A percentile compares a stretch with the other conserved stretches of the same genome.
Evolutionary conservation across 2,888 invertebrate genomes (phyloP).

Genomic region (Habroteleia sp.): DNA sequence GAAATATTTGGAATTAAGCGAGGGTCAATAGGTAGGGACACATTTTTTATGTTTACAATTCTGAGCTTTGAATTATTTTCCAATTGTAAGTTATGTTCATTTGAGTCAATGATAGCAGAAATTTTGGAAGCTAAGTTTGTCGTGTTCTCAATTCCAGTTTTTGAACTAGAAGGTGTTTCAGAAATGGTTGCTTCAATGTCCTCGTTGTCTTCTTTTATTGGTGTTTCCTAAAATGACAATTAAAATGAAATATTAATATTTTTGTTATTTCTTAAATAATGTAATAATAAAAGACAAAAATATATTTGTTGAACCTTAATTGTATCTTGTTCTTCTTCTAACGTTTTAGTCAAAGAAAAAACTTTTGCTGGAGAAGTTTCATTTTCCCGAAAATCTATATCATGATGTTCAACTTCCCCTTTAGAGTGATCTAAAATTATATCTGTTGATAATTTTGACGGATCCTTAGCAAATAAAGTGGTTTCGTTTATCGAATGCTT

Average conservation of each 20-base stretch:
- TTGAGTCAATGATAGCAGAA: conserved; percentile 70
- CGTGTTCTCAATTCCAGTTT: conserved; percentile 72
- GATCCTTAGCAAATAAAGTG: conserved; percentile 8
- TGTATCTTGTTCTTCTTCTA: conserved; percentile 58
- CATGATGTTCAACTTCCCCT: conserved; percentile 4
- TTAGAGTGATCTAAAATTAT: not conserved
- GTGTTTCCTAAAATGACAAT: conserved; percentile 71
- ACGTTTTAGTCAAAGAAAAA: conserved; percentile 67
- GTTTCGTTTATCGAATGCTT: conserved; percentile 5
- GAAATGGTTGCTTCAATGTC: conserved; percentile 74
- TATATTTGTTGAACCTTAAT: conserved; percentile 30
- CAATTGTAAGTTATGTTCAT: conserved; percentile 16
- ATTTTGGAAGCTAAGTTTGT: conserved; percentile 76
- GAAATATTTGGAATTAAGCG: conserved; percentile 53
- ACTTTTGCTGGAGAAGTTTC: conserved; percentile 72
- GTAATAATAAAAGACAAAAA: not conserved
- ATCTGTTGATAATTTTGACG: conserved; percentile 9
- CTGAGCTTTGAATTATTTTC: conserved; percentile 51
- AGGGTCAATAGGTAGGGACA: conserved; percentile 48
- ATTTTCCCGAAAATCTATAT: not conserved
- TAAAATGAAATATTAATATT: conserved; percentile 1
- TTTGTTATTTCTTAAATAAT: too few species aligned
- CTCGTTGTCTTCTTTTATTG: conserved; percentile 73
- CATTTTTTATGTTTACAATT: conserved; percentile 63
- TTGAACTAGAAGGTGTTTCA: conserved; percentile 77